Base-by-base conservation (phyloP, 2,113 vertebrate species). In the Bettongia penicillata region DNA sequence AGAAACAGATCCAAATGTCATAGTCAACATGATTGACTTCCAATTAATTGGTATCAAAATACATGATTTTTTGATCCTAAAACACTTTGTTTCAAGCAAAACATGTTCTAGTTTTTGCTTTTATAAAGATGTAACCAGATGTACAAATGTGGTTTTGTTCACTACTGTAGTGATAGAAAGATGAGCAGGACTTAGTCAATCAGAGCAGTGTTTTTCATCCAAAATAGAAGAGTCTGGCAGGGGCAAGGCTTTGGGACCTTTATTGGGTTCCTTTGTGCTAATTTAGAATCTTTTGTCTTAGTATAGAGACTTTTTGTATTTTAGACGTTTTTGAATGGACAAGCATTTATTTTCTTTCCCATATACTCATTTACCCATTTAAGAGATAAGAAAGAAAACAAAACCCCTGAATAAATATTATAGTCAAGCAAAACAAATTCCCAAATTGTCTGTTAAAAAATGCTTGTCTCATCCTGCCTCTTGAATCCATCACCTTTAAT, bases 1-100 rank as follows among this genome's bases (percentile, higher is more conserved):
- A 90, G 95, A 89, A 93, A 84, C n/a, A 84, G 90, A 77, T 89
- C 22, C 90, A 94, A 96, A 53, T 52, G 50, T n/a, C n/a, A 43
- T 77, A 23, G n/a, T 51, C 92, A 95, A 84, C 53, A 53, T 61
- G 51, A 94, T 92, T 93, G 49, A 53, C 43, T 53, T 37, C 53
- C 31, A 93, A 92, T 92, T 95, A 93, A 61, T 61, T 61, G 9
- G 12, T 95, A 24, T 22, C 89, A 57, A 37, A 12, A 49, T 14
- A 84, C 68, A 84, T 77, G 68, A 68, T 37, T 3, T 43, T 28
- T 43, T 10, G 25, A 8, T 90, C 53, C 51, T 24, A 91, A 84
- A 90, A 68, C 28, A 89, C 25, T 93, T 92, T 61, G n/a, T 90
- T 94, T 77, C 37, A 1, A 91, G 95, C 53, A 84, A 25, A 43